A percentile compares a stretch with the other conserved stretches of the same genome.
phyloP scores from a whole-genome alignment of 2,797 vertebrate species.

The Macrochelys suwanniensis region DNA sequence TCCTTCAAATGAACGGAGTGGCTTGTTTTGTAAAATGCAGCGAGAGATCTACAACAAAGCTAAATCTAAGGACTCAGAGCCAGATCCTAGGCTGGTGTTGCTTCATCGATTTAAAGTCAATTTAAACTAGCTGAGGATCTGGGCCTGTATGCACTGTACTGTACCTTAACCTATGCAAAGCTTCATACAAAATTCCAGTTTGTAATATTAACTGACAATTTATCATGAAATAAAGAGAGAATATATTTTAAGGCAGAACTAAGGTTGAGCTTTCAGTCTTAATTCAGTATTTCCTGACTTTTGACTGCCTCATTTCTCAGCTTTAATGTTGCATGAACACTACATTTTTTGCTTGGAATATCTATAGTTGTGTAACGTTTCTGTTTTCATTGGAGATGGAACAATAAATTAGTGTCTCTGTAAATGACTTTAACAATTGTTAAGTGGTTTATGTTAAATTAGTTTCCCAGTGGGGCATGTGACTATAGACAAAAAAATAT shows the following conservation, averaged over 20 bases:
- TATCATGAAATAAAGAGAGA: neutral
- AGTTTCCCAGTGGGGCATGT: neutral
- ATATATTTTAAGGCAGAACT: neutral
- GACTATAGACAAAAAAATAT: neutral
- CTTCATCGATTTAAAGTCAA: neutral
- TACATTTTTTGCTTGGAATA: neutral
- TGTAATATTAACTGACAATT: neutral
- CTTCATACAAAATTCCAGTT: neutral
- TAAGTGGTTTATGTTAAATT: neutral
- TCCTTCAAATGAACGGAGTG: neutral
- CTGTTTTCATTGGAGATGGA: neutral
- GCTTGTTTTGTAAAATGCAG: neutral
- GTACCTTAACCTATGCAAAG: neutral
- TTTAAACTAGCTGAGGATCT: neutral
- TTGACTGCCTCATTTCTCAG: neutral
- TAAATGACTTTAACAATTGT: neutral
- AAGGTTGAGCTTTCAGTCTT: neutral
- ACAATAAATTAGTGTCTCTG: neutral
- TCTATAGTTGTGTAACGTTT: neutral
- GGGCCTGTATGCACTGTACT: neutral
- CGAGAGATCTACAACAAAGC: neutral
- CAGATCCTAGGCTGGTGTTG: neutral
- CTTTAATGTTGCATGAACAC: constrained; percentile 6
- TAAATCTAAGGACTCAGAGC: neutral
- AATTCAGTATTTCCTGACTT: neutral